These are phyloP conservation scores for Crossaster papposus DNA, from an alignment of 53 echinoderm and acorn worm genomes.

Conservation along the genomic window DNA sequence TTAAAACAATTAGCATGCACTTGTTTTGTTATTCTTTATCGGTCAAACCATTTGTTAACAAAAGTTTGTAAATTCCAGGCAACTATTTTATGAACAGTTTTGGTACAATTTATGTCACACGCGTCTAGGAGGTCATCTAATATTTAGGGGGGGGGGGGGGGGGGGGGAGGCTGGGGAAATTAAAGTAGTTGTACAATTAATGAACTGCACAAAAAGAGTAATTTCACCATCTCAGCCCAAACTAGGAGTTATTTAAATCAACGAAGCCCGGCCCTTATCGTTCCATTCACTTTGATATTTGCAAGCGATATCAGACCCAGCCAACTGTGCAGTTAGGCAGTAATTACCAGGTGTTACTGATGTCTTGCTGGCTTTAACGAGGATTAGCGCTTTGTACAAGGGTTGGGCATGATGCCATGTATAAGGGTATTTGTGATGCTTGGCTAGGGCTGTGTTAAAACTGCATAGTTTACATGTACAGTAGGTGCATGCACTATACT, in stretches of 20 bases:
- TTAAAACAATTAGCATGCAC: too few relatives aligned
- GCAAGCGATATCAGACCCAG: too few relatives aligned
- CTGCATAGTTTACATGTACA: slow-evolving; percentile 7
- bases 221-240: background rate
- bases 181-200: too few relatives aligned
- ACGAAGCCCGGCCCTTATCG: background rate
- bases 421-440: slow-evolving; percentile 20
- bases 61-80: too few relatives aligned
- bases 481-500: slow-evolving; percentile 4
- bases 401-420: background rate
- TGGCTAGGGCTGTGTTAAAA: slow-evolving; percentile 14
- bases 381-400: background rate
- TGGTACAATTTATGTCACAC: too few relatives aligned
- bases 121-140: too few relatives aligned
- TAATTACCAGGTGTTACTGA: slow-evolving; percentile 10
- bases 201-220: background rate
- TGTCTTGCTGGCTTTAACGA: slow-evolving; percentile 8
- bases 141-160: too few relatives aligned
- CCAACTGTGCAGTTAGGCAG: background rate
- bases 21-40: too few relatives aligned
- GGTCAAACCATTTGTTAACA: too few relatives aligned
- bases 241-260: background rate
- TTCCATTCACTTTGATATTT: slow-evolving; percentile 12
- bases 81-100: too few relatives aligned
- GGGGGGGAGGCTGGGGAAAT: too few relatives aligned